phyloP scores from a whole-genome alignment of 1,140 invertebrate genomes.

The Lerema accius region DNA sequence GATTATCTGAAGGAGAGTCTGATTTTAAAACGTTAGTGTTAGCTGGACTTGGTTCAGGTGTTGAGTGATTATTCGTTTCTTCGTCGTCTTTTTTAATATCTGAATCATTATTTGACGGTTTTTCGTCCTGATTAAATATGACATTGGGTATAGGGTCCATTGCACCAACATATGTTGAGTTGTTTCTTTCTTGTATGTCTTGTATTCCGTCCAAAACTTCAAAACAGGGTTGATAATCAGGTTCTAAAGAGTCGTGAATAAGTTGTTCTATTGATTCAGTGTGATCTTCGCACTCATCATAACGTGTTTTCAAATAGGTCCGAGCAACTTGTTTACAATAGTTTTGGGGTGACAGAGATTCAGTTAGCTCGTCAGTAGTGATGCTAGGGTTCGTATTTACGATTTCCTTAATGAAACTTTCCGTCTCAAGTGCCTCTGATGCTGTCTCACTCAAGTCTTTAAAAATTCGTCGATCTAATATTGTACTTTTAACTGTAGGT shows the following conservation, averaged over 20 bases:
- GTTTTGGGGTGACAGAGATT: conserved; percentile 33
- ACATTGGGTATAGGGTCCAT: neutral
- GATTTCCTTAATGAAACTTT: conserved; percentile 48
- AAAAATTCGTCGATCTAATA: conserved; percentile 45
- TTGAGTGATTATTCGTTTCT: neutral
- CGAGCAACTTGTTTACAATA: conserved; percentile 56
- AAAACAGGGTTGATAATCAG: conserved; percentile 41
- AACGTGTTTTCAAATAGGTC: conserved; percentile 43
- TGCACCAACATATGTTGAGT: neutral
- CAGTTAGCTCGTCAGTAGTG: conserved; percentile 15
- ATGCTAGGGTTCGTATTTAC: conserved; percentile 12
- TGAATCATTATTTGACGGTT: neutral
- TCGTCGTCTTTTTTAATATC: neutral
- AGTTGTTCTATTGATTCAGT: conserved; percentile 38
- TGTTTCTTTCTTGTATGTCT: conserved; percentile 20
- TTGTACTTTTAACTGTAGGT: conserved; percentile 33
- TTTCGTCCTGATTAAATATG: neutral
- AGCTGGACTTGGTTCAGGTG: neutral
- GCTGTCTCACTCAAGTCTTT: conserved; percentile 44
- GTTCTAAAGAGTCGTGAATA: conserved; percentile 37
- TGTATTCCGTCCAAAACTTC: conserved; percentile 28
- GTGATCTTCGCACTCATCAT: conserved; percentile 33
- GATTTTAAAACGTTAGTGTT: neutral
- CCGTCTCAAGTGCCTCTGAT: conserved; percentile 39
- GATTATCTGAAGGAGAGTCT: neutral